Evolutionary conservation across 2,888 invertebrate species (phyloP).

Genomic region (Stenodema calcarata): DNA sequence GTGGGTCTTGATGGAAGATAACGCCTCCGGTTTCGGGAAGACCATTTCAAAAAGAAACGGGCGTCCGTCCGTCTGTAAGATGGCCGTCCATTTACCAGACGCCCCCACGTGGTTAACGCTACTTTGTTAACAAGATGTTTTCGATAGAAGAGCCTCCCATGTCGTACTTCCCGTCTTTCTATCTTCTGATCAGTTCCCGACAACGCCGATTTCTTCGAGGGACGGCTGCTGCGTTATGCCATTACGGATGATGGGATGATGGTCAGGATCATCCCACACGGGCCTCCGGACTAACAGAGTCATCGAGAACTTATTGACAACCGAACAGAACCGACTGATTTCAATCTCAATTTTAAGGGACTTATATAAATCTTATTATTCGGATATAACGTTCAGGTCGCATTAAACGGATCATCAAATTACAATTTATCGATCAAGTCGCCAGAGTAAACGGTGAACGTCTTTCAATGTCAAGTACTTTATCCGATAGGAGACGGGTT

Average conservation of each 20-base stretch:
- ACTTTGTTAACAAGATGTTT: constrained; percentile 33
- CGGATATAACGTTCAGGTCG: background rate
- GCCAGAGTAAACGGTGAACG: too few relatives aligned
- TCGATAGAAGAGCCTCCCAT: background rate
- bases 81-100: constrained; percentile 4
- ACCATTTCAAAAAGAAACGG: background rate
- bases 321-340: background rate
- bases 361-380: background rate
- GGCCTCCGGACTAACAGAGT: background rate
- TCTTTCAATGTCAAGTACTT: too few relatives aligned
- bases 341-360: background rate
- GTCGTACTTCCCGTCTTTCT: background rate
- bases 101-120: constrained; percentile 4
- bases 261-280: background rate
- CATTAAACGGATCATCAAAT: background rate
- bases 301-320: background rate
- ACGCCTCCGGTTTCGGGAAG: background rate
- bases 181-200: background rate
- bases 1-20: constrained; percentile 19
- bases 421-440: background rate
- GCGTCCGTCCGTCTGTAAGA: background rate
- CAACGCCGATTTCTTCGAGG: too few relatives aligned
- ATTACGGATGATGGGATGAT: background rate
- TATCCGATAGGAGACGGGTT: too few relatives aligned
- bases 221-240: too few relatives aligned